A percentile compares a stretch with the other conserved stretches of the same genome.
These are phyloP conservation scores for Brachionus asplanchnoidis DNA, from an alignment of 1,140 invertebrate genomes.

Conservation along the genomic window DNA sequence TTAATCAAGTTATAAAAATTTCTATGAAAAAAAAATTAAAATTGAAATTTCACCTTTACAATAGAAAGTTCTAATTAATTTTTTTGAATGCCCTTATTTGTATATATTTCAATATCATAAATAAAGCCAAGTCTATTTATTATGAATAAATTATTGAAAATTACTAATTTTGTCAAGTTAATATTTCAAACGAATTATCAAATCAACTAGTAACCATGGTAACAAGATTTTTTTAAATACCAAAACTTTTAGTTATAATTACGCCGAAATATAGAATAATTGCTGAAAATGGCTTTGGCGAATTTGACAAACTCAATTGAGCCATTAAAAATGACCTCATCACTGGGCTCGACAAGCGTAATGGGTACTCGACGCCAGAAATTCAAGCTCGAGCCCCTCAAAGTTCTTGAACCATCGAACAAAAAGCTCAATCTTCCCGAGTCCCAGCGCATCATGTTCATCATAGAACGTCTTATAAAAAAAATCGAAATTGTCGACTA, in stretches of 20 bases:
- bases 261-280: background rate
- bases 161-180: background rate
- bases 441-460: slow-evolving; percentile 31
- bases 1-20: no score
- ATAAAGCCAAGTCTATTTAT: no score
- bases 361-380: background rate
- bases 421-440: slow-evolving; percentile 33
- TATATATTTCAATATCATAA: no score
- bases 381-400: slow-evolving; percentile 32
- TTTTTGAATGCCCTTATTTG: no score
- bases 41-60: no score
- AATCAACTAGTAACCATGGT: background rate
- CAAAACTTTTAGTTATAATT: slow-evolving; percentile 1
- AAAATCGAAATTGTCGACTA: slow-evolving; percentile 30
- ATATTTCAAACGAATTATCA: background rate
- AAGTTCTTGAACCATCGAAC: slow-evolving; percentile 31
- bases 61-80: no score
- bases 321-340: background rate
- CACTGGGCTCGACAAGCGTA: background rate
- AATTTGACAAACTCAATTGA: background rate
- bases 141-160: no score
- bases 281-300: background rate
- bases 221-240: background rate
- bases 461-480: background rate
- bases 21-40: no score